Conservation (phyloP, 2,113 vertebrate genomes). For the Prunella himalayana region DNA sequence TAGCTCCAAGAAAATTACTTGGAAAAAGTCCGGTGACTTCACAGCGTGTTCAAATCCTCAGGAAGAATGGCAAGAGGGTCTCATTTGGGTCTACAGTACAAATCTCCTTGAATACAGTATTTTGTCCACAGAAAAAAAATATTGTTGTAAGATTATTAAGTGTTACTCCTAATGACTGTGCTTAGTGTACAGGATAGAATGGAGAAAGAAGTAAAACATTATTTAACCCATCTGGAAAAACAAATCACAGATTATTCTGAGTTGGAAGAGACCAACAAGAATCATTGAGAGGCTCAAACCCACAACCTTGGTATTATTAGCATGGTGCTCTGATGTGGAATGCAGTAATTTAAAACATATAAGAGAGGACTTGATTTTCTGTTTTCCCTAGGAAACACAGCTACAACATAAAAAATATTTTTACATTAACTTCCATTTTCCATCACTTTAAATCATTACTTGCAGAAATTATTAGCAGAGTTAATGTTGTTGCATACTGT, state of each 20-base stretch:
- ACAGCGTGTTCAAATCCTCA: background rate
- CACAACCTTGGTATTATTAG: background rate
- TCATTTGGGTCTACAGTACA: background rate
- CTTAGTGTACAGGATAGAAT: background rate
- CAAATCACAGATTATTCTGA: background rate
- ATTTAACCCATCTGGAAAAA: background rate
- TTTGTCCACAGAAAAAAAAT: background rate
- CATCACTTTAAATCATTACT: background rate
- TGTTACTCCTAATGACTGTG: background rate
- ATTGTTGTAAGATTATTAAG: background rate
- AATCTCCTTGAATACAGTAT: background rate
- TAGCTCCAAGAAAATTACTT: background rate
- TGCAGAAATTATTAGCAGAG: background rate
- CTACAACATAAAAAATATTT: background rate
- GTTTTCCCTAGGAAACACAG: background rate
- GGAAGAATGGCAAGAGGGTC: background rate
- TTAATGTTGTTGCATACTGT: background rate
- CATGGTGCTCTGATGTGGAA: background rate
- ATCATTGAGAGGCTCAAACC: background rate
- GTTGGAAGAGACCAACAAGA: background rate
- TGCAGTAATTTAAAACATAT: background rate
- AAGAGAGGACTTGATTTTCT: background rate
- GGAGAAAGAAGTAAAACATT: background rate
- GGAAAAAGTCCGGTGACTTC: rapidly evolving
- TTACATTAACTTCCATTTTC: background rate